Percentiles rank a stretch among this genome's conserved stretches.
phyloP scores from a whole-genome alignment of 2,797 vertebrate genomes.

The Gymnothorax reevesii region DNA sequence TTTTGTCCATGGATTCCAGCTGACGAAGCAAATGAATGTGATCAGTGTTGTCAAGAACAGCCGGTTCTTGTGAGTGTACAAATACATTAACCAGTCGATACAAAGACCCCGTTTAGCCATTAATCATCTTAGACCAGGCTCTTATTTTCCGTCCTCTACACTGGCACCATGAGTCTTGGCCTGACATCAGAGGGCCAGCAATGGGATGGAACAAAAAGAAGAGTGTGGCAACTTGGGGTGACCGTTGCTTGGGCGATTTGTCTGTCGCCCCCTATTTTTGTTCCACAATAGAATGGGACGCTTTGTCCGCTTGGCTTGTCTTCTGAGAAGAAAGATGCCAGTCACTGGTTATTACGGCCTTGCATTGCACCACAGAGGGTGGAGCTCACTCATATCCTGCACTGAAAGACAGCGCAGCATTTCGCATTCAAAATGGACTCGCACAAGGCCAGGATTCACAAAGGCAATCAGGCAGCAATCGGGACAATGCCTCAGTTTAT shows the following conservation, averaged over 20 bases:
- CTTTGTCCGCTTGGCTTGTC: conserved; percentile 28
- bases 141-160: conserved; percentile 16
- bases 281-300: not conserved
- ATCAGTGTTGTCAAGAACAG: not conserved
- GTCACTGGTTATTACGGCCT: conserved; percentile 26
- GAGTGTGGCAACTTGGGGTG: not conserved
- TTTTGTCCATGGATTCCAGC: not conserved
- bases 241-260: conserved; percentile 13
- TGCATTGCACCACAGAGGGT: not conserved
- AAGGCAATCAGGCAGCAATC: not conserved
- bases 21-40: not conserved
- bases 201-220: conserved; percentile 13
- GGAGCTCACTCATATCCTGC: conserved; percentile 5
- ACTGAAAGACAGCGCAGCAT: conserved; percentile 13
- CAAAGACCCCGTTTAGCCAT: conserved; percentile 14
- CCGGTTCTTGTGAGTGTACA: not conserved
- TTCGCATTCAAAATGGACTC: not conserved
- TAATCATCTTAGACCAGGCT: conserved; percentile 27
- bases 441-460: not conserved
- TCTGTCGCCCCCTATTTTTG: not conserved
- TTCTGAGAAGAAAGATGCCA: conserved; percentile 18
- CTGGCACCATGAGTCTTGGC: conserved; percentile 16
- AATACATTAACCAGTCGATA: not conserved
- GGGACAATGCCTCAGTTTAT: conserved; percentile 21
- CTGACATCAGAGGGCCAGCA: conserved; percentile 9